Percentiles rank a stretch among this genome's conserved stretches.
These are phyloP conservation scores for Hystrix cristata DNA, from an alignment of 2,113 vertebrate species.

Conservation along the genomic window DNA sequence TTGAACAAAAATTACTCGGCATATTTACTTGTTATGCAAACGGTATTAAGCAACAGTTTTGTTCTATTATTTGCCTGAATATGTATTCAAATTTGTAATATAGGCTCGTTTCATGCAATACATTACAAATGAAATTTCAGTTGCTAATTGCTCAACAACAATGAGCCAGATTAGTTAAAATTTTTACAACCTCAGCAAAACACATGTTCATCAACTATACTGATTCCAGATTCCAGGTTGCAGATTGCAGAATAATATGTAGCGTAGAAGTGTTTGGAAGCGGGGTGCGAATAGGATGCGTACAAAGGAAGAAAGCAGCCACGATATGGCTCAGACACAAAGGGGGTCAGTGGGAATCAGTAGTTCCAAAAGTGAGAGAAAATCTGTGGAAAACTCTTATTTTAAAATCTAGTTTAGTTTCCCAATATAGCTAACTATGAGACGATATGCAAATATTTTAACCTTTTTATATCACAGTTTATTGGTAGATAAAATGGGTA, in stretches of 20 bases:
- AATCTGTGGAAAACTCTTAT: background rate
- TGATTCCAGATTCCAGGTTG: background rate
- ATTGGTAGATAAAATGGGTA: background rate
- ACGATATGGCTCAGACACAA: background rate
- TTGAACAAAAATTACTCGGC: background rate
- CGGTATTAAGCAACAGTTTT: background rate
- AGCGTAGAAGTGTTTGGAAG: too few species aligned
- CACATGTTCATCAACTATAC: too few species aligned
- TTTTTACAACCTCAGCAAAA: background rate
- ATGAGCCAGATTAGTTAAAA: background rate
- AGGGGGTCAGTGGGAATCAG: background rate
- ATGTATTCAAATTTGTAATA: background rate
- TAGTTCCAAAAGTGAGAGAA: background rate
- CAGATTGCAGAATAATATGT: background rate
- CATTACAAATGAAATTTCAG: background rate
- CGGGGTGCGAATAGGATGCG: background rate
- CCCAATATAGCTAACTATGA: background rate
- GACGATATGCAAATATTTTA: background rate
- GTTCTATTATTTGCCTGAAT: background rate
- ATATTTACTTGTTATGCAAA: background rate
- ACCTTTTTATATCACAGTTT: background rate
- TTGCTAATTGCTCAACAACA: background rate
- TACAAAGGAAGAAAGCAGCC: background rate
- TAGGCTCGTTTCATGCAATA: background rate
- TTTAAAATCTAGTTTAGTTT: background rate